phyloP scores from a whole-genome alignment of 2,797 vertebrate species.

The Saguinus oedipus region DNA sequence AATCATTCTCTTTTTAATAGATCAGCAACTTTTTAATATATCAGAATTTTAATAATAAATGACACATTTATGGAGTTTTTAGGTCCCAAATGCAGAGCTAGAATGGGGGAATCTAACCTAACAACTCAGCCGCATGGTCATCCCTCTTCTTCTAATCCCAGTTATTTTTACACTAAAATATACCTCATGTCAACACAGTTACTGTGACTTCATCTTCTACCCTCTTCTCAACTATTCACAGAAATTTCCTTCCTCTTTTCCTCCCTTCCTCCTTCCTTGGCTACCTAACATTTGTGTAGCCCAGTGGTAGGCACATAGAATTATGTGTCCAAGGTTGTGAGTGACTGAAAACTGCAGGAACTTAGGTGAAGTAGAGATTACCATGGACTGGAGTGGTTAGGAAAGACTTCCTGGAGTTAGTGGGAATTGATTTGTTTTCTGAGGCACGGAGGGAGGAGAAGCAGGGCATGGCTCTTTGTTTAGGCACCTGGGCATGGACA shows the following conservation, averaged over 20 bases:
- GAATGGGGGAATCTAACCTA: background rate
- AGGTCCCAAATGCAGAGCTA: background rate
- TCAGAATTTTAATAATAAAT: background rate
- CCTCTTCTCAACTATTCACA: background rate
- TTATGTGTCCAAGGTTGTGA: background rate
- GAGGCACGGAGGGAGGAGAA: background rate
- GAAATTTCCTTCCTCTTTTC: background rate
- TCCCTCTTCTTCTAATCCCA: background rate
- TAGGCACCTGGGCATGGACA: background rate
- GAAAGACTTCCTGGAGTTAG: background rate
- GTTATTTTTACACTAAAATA: background rate
- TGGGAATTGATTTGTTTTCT: background rate
- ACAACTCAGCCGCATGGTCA: background rate
- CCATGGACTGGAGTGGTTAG: background rate
- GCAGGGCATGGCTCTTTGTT: background rate
- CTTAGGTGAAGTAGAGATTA: background rate
- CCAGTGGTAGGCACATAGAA: background rate
- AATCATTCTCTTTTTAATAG: background rate
- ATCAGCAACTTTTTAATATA: background rate
- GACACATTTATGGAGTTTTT: background rate
- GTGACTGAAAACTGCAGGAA: background rate
- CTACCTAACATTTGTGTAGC: background rate
- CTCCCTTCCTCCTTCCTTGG: background rate
- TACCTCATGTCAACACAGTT: background rate
- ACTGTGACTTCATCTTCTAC: background rate